A percentile compares a stretch with the other conserved stretches of the same genome.
These are phyloP conservation scores for Threskiornis aethiopicus DNA, from an alignment of 2,797 vertebrate genomes.

Conservation along the genomic window DNA sequence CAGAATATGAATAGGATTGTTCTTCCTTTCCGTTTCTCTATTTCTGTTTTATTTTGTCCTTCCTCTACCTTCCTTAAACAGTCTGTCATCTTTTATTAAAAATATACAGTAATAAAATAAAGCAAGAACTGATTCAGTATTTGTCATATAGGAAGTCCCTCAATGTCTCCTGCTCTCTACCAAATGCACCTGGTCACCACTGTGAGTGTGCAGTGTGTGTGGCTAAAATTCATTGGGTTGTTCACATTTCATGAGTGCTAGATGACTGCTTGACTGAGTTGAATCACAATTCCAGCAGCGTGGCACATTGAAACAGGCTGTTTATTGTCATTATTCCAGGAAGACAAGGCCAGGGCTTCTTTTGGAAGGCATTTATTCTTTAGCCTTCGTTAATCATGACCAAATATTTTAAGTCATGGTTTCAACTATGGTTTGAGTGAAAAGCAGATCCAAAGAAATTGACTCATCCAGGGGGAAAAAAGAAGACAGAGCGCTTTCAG, in stretches of 20 bases:
- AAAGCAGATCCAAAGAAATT: neutral
- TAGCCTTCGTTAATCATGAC: neutral
- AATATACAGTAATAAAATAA: neutral
- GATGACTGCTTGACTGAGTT: neutral
- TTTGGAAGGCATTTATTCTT: neutral
- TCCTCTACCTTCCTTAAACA: neutral
- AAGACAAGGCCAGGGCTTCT: neutral
- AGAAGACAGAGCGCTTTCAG: neutral
- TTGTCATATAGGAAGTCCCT: neutral
- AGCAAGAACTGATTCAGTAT: neutral
- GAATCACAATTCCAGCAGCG: neutral
- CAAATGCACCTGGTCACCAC: neutral
- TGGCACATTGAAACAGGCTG: neutral
- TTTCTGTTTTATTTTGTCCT: neutral
- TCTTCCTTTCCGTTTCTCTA: neutral
- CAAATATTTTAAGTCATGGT: neutral
- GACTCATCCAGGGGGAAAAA: neutral
- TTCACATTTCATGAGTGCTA: neutral
- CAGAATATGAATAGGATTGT: neutral
- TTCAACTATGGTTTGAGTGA: neutral
- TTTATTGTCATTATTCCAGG: neutral
- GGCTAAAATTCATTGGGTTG: neutral
- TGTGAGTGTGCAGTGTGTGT: neutral
- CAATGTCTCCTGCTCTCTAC: neutral
- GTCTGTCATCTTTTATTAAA: neutral